phyloP scores from a whole-genome alignment of 2,113 vertebrate species.

The Phocoena sinus region DNA sequence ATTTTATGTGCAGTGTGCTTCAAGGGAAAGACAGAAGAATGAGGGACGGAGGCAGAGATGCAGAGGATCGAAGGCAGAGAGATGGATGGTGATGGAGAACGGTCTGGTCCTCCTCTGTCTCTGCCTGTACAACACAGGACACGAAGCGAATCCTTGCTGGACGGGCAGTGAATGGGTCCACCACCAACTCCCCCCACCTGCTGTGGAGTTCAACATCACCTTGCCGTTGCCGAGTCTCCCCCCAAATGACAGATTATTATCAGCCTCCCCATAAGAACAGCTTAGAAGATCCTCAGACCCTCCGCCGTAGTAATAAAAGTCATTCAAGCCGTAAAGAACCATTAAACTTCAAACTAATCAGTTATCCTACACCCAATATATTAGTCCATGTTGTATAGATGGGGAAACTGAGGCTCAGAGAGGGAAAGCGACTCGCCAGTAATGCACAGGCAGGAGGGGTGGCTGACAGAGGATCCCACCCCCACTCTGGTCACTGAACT shows the following conservation, averaged over 20 bases:
- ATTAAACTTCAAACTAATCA: not conserved
- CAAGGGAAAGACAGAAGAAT: fast-evolving
- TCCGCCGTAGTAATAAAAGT: not conserved
- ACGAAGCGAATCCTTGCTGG: fast-evolving
- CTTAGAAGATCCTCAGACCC: not conserved
- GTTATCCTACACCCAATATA: not conserved
- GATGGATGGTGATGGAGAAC: fast-evolving
- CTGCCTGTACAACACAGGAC: fast-evolving
- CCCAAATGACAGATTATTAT: not conserved
- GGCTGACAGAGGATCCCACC: not conserved
- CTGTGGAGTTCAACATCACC: not conserved
- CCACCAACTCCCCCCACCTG: fast-evolving
- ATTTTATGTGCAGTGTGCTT: not conserved
- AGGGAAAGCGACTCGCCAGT: not conserved
- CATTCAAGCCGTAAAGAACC: not conserved
- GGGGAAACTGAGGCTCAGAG: not conserved
- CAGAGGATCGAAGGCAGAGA: no score
- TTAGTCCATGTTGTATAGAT: not conserved
- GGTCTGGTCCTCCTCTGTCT: fast-evolving
- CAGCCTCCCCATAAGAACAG: not conserved
- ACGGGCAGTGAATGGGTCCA: fast-evolving
- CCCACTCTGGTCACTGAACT: not conserved
- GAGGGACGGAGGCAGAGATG: not conserved
- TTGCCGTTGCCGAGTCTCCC: not conserved
- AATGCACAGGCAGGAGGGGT: not conserved